Conservation (phyloP, 1,140 invertebrate species). For the Cryptotermes secundus region DNA sequence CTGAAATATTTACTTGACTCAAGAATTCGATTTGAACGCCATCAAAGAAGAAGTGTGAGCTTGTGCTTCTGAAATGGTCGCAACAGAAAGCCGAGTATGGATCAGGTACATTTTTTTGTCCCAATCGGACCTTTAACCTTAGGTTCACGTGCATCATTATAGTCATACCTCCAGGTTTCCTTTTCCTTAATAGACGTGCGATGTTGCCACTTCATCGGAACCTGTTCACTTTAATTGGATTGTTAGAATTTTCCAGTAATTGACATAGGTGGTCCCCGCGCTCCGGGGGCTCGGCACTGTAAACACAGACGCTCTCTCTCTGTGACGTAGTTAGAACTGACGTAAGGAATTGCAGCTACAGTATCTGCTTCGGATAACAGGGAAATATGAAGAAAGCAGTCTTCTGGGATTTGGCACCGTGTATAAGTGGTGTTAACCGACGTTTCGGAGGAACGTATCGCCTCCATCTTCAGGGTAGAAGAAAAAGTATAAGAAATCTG, state of each 20-base stretch:
- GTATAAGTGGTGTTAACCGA: too few relatives aligned
- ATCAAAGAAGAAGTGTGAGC: too few relatives aligned
- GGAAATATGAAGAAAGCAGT: too few relatives aligned
- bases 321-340: neutral
- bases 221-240: conserved; percentile 12
- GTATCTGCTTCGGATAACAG: neutral
- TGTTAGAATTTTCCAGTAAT: conserved; percentile 7
- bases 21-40: too few relatives aligned
- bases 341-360: neutral
- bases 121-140: neutral
- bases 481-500: too few relatives aligned
- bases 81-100: too few relatives aligned
- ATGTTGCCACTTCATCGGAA: neutral
- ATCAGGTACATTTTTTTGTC: too few relatives aligned
- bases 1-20: too few relatives aligned
- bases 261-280: neutral
- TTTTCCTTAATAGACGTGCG: neutral
- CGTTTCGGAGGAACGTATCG: too few relatives aligned
- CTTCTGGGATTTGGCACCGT: too few relatives aligned
- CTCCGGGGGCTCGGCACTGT: neutral
- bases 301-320: neutral
- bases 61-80: too few relatives aligned
- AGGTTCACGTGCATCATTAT: neutral
- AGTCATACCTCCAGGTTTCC: neutral
- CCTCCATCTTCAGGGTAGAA: too few relatives aligned